These are phyloP conservation scores for Eupithecia dodoneata DNA, from an alignment of 2,888 invertebrate species.

Conservation along the genomic window DNA sequence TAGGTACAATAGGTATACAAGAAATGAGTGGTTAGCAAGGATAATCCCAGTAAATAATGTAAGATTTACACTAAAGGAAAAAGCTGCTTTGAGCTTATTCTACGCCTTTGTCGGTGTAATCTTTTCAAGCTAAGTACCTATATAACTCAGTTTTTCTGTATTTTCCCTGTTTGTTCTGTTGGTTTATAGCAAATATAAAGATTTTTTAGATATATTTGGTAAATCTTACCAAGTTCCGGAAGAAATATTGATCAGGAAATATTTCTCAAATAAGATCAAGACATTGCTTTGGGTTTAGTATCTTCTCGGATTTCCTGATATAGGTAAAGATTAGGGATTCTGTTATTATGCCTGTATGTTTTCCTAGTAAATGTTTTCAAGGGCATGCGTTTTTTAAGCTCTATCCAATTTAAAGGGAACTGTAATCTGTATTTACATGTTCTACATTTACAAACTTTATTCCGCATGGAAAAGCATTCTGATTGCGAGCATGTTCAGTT, in stretches of 20 bases:
- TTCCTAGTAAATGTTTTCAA: not conserved
- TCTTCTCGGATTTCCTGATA: not conserved
- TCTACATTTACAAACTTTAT: too few relatives aligned
- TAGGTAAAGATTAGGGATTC: not conserved
- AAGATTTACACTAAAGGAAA: not conserved
- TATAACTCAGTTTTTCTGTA: not conserved
- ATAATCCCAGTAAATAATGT: not conserved
- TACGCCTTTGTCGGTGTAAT: not conserved
- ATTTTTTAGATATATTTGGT: not conserved
- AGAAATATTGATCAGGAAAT: not conserved
- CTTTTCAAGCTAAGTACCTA: not conserved
- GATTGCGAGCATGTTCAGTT: too few relatives aligned
- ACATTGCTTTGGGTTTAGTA: not conserved
- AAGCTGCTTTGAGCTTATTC: not conserved
- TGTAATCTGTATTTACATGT: not conserved
- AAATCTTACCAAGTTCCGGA: not conserved
- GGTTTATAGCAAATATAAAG: not conserved
- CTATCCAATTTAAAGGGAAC: too few relatives aligned
- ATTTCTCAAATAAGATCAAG: not conserved
- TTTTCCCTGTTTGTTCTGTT: not conserved
- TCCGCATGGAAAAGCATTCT: too few relatives aligned
- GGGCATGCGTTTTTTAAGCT: not conserved
- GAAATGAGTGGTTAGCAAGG: not conserved
- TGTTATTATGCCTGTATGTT: not conserved
- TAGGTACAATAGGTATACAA: not conserved